Evolutionary conservation across 2,797 vertebrate genomes (phyloP), one percentile per base, ranked within the genome.

Genomic region (Sebastes vulpes): DNA sequence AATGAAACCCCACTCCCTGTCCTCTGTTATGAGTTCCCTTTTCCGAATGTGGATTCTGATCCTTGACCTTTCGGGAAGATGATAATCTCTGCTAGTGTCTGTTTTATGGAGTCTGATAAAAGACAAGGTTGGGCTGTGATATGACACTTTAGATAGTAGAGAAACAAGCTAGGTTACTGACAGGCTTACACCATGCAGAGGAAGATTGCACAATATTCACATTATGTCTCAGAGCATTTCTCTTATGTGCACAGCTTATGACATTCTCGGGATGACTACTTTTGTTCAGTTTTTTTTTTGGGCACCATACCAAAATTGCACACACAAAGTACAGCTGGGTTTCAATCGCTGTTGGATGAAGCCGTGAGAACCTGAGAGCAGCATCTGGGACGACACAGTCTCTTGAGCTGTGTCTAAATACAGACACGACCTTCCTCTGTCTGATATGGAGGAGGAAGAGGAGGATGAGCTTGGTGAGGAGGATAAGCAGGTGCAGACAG

Each of bases 341-440:
- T 83, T 75, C 28, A 9, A 2, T 72, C 14, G 21, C 48, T 60
- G 58, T 28, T 31, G 25, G 73, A 75, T 86, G 35, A 82, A 82
- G 52, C 72, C 25, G 5, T 48, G 65, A 75, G 56, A 85, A 74
- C 53, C 77, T 42, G 67, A 87, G 54, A 82, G 73, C 71, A 67
- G 68, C 80, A 85, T 77, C 84, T 72, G 66, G 67, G 72, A 42
- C 4, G 6, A 50, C 68, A 32, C 25, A 7, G 57, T 73, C 83
- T 79, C 81, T 31, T 65, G 77, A 77, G 73, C 81, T 53, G 72
- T 52, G 57, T 89, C 82, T 75, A 87, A 92, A 92, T 82, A 75
- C 82, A 80, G 83, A 80, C 58, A 4, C 58, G 84, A 89, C 87
- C 80, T 89, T 90, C 65, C 77, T 86, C 77, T 53, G 58, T 60